phyloP scores from a whole-genome alignment of 2,113 vertebrate species.

The Sinocyclocheilus maitianheensis region DNA sequence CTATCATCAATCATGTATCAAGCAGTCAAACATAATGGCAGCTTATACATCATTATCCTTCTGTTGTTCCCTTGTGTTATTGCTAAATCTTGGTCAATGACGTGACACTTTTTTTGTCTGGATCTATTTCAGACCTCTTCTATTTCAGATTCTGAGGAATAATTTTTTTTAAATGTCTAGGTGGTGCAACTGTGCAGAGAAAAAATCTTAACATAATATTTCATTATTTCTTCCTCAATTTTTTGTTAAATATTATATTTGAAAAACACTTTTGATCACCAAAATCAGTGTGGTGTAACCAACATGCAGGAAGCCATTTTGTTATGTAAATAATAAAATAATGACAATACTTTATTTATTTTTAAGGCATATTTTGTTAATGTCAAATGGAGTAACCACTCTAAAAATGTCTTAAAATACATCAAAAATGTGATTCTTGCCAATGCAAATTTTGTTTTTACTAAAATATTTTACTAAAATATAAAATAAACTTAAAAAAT shows the following conservation, averaged over 20 bases:
- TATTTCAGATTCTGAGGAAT: not conserved
- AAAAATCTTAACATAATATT: not conserved
- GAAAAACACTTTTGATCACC: not conserved
- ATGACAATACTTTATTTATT: not conserved
- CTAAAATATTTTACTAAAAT: not conserved
- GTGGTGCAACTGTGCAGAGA: not conserved
- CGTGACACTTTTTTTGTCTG: not conserved
- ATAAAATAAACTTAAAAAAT: too few species aligned
- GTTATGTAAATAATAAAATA: not conserved
- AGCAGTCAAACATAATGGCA: not conserved
- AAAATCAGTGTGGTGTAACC: too few species aligned
- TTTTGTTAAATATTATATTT: not conserved
- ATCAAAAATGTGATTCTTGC: not conserved
- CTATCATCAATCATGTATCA: not conserved
- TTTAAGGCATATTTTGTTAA: not conserved
- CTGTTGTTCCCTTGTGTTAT: not conserved
- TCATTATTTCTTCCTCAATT: not conserved
- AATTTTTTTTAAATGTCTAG: not conserved
- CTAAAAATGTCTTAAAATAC: not conserved
- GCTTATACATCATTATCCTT: conserved; percentile 15
- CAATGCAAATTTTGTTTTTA: too few species aligned
- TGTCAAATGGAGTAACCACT: not conserved
- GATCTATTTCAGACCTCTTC: not conserved
- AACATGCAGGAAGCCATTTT: too few species aligned
- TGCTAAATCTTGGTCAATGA: not conserved